These are phyloP conservation scores for Brachionus rubens DNA, from an alignment of 1,140 invertebrate genomes.

Conservation along the genomic window DNA sequence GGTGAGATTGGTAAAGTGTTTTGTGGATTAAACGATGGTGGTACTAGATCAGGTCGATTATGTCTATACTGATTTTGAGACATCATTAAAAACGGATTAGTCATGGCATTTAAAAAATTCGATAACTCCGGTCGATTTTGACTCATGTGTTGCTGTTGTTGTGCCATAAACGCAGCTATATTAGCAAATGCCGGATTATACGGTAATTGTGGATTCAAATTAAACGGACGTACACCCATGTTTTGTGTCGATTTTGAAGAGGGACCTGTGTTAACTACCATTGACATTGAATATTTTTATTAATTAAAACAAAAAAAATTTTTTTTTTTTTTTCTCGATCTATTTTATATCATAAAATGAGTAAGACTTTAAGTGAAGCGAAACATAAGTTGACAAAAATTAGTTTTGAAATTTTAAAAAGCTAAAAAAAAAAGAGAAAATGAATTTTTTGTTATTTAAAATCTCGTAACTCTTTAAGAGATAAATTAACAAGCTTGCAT, in stretches of 20 bases:
- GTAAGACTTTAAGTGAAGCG: neutral
- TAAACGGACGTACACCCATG: conserved; percentile 11
- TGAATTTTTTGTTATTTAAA: conserved; percentile 11
- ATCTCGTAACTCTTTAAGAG: conserved; percentile 11
- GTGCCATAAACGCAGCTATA: neutral
- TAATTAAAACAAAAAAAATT: neutral
- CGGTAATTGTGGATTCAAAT: neutral
- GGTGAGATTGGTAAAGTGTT: conserved; percentile 26
- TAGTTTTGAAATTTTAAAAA: neutral
- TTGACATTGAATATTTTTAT: conserved; percentile 6
- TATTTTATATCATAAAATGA: neutral
- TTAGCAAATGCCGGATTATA: conserved; percentile 9
- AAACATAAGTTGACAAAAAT: neutral
- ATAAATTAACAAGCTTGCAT: neutral
- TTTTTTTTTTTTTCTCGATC: neutral
- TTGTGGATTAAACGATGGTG: neutral
- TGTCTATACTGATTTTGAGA: neutral
- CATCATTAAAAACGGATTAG: conserved; percentile 20
- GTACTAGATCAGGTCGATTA: neutral
- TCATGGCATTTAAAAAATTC: neutral
- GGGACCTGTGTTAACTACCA: conserved; percentile 17
- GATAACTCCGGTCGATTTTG: neutral
- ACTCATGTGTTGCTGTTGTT: conserved; percentile 18
- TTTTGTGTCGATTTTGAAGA: neutral
- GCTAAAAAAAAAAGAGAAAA: neutral